A percentile compares a stretch with the other conserved stretches of the same genome.
These are phyloP conservation scores for Mongoloraphidia duomilia DNA, from an alignment of 2,888 invertebrate genomes.

Conservation along the genomic window DNA sequence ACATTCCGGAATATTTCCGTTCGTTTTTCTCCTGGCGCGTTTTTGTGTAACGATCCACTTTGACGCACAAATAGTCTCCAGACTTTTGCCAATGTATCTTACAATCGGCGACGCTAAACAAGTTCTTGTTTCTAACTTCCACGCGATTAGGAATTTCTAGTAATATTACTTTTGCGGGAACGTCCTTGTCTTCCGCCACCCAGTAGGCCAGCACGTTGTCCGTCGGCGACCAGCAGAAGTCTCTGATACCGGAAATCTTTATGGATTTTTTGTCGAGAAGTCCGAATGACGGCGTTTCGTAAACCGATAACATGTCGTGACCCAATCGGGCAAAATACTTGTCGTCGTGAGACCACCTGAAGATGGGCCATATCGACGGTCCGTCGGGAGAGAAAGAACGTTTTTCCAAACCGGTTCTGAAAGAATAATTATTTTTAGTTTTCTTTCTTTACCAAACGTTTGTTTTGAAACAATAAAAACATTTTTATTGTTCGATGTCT, in stretches of 20 bases:
- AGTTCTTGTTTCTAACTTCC: conserved; percentile 82
- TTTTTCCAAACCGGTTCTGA: conserved; percentile 77
- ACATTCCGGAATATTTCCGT: conserved; percentile 90
- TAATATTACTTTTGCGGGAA: conserved; percentile 87
- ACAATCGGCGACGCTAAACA: conserved; percentile 96
- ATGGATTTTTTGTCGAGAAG: conserved; percentile 89
- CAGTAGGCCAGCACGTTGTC: conserved; percentile 94
- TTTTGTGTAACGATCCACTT: conserved; percentile 79
- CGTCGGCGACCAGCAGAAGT: conserved; percentile 97
- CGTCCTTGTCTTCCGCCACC: conserved; percentile 95
- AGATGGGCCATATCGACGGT: conserved; percentile 79
- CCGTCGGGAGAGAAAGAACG: conserved; percentile 78
- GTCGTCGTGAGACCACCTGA: conserved; percentile 95
- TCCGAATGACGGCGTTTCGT: conserved; percentile 92
- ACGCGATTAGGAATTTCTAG: conserved; percentile 82
- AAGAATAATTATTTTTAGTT: conserved; percentile 9
- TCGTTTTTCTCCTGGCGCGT: conserved; percentile 90
- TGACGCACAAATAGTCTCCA: conserved; percentile 94
- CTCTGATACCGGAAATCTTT: conserved; percentile 76
- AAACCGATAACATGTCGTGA: conserved; percentile 75
- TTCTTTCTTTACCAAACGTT: too few relatives aligned
- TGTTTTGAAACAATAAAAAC: not conserved
- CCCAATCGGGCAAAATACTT: conserved; percentile 85
- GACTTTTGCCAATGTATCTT: conserved; percentile 98
- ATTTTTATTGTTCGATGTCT: not conserved